Conservation (phyloP, 2,113 vertebrate genomes). For the Talpa occidentalis region DNA sequence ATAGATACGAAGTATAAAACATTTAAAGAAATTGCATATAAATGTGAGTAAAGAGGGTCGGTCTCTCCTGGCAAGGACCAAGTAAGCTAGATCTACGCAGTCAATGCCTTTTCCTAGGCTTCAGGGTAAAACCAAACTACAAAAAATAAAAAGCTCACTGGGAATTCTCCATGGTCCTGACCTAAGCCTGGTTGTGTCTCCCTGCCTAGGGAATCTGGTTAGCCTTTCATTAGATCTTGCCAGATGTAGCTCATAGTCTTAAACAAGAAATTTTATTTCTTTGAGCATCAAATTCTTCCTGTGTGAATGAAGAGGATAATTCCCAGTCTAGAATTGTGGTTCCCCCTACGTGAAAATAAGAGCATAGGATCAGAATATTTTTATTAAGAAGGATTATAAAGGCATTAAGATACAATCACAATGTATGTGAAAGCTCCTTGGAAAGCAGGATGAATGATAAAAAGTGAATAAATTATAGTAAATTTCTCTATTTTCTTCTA, state of each 20-base stretch:
- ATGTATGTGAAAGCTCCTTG: background rate
- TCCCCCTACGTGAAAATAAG: conserved; percentile 12
- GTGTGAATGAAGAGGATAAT: background rate
- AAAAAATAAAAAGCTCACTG: background rate
- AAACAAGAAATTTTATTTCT: background rate
- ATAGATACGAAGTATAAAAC: background rate
- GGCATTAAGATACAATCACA: background rate
- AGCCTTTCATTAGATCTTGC: background rate
- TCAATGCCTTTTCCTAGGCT: background rate
- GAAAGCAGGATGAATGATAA: background rate
- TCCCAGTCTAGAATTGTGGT: background rate
- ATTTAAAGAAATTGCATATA: background rate
- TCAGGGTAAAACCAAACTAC: background rate
- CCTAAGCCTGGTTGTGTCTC: background rate
- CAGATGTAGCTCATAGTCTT: background rate
- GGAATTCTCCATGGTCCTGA: background rate
- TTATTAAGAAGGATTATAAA: conserved; percentile 32
- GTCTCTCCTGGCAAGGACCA: background rate
- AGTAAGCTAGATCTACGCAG: background rate
- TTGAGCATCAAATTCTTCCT: background rate
- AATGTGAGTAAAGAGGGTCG: background rate
- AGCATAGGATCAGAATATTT: background rate
- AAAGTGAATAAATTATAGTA: background rate
- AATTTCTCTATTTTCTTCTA: background rate
- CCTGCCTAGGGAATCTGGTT: background rate